phyloP scores from a whole-genome alignment of 1,140 invertebrate genomes.

The Venustaconcha ellipsiformis region DNA sequence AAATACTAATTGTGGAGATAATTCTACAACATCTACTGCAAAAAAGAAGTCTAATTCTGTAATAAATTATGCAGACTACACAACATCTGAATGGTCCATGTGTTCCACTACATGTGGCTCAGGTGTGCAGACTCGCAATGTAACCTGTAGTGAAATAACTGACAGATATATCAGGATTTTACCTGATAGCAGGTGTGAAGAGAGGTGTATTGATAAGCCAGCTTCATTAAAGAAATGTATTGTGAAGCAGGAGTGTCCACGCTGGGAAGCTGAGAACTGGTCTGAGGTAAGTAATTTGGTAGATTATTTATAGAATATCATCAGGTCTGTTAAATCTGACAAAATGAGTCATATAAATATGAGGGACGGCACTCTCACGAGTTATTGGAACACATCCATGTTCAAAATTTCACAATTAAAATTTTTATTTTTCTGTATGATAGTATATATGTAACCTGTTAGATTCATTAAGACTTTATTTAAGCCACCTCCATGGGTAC shows the following conservation, averaged over 20 bases:
- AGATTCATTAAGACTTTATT: too few species aligned
- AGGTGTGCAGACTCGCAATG: conserved; percentile 37
- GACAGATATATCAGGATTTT: conserved; percentile 36
- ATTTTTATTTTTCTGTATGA: too few species aligned
- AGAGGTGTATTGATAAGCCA: conserved; percentile 33
- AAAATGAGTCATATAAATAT: too few species aligned
- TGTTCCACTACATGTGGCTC: conserved; percentile 45
- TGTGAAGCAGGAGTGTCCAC: conserved; percentile 35
- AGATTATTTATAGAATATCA: too few species aligned
- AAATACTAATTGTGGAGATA: conserved; percentile 9
- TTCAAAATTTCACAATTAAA: too few species aligned
- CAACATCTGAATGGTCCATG: conserved; percentile 33
- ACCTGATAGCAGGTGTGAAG: conserved; percentile 33
- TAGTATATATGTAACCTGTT: too few species aligned
- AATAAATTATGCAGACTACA: conserved; percentile 28
- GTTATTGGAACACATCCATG: too few species aligned
- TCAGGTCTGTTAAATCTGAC: too few species aligned
- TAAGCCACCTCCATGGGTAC: too few species aligned
- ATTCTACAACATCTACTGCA: too few species aligned
- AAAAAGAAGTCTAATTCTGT: too few species aligned
- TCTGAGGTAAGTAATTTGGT: conserved; percentile 2
- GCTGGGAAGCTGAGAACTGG: conserved; percentile 33
- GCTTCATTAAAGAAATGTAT: conserved; percentile 34
- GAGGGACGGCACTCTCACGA: too few species aligned
- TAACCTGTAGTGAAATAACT: conserved; percentile 42